Base-by-base conservation (phyloP, 2,113 vertebrate species). In the Pungitius pungitius region DNA sequence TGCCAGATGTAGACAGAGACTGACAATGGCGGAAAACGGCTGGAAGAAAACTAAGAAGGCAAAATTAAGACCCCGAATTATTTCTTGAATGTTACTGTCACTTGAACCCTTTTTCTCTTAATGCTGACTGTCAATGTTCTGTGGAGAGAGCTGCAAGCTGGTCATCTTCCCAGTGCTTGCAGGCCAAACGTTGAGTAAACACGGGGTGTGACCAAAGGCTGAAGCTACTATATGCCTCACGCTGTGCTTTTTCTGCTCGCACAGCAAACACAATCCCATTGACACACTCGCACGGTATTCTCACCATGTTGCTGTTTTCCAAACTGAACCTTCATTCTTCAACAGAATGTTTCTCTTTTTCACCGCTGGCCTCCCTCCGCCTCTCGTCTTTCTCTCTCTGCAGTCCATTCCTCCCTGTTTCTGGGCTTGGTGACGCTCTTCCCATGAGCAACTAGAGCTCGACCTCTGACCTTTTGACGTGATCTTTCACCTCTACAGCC, bases 391-490 rank as follows among this genome's bases (percentile, higher is more conserved):
- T 66, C 12, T 64, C 63, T 81, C 43, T 75, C 62, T 85, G 73
- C 87, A 91, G 90, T 87, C 51, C 33, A 35, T 75, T 81, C 73
- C 62, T 88, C 59, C 75, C 59, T 59, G 33, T 80, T 90, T 91
- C 80, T 91, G 76, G 78, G 69, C 66, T 88, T 45, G 40, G 71
- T 83, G 77, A 67, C 49, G 68, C 81, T 82, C 84, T 77, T 81
- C 87, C 84, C 81, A 92, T 92, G 91, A 89, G 67, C 87, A 87
- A 75, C 79, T 92, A 91, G 80, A 87, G 79, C 78, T 69, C 82
- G 33, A 30, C 75, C 72, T 87, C 83, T 89, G 88, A 85, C 68
- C 82, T 90, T 30, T 30, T 72, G 84, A 86, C 18, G 84, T 75
- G 82, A 91, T 74, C 84, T 83, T 83, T 87, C 87, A 90, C 91